Evolutionary conservation across 2,888 invertebrate species (phyloP).

Genomic region (Drosophila hamatofila): DNA sequence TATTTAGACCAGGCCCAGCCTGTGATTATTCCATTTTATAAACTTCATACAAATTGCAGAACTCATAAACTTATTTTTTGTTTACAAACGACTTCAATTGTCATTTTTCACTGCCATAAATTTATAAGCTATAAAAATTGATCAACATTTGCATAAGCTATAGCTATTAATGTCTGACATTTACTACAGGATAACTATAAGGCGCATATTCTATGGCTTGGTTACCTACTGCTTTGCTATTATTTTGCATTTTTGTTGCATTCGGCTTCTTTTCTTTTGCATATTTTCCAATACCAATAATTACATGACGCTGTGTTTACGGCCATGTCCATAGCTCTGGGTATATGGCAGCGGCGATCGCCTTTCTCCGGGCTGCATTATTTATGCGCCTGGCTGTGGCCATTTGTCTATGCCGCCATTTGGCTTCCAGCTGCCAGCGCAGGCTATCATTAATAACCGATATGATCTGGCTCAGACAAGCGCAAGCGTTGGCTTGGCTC

Average conservation of each 20-base stretch:
- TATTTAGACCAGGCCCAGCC: too few species aligned
- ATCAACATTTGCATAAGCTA: background rate
- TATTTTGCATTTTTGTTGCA: conserved; percentile 35
- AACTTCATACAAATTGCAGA: too few species aligned
- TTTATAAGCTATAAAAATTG: background rate
- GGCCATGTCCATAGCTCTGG: conserved; percentile 23
- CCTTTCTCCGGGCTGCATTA: conserved; percentile 70
- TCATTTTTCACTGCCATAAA: background rate
- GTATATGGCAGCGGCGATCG: conserved; percentile 48
- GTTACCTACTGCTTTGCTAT: conserved; percentile 7
- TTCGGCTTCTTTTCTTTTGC: conserved; percentile 35
- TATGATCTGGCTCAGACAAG: conserved; percentile 72
- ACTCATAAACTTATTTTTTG: background rate
- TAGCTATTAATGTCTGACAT: background rate
- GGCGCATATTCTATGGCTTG: background rate
- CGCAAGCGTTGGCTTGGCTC: background rate
- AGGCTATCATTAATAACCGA: conserved; percentile 83
- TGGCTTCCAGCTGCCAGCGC: conserved; percentile 81
- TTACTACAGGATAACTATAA: background rate
- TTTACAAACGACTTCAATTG: background rate
- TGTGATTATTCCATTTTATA: too few species aligned
- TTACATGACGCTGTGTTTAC: conserved; percentile 50
- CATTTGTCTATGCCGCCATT: conserved; percentile 80
- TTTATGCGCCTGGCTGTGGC: conserved; percentile 67
- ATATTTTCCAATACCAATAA: conserved; percentile 60